Evolutionary conservation across 2,888 invertebrate genomes (phyloP), one percentile per base, ranked within the genome.

Genomic region (Tinea trinotella): DNA sequence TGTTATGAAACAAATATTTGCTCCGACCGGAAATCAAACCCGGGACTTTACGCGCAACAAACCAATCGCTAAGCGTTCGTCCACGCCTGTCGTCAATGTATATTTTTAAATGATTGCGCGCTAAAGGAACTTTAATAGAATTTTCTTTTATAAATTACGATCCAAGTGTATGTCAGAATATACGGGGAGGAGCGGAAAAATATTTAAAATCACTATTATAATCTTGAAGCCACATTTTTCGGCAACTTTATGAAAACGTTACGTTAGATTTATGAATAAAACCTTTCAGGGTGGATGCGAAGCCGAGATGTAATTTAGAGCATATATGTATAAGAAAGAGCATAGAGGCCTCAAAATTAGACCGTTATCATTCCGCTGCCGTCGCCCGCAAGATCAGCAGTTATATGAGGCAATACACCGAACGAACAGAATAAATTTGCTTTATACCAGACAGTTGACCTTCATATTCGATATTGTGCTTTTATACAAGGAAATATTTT

Each of bases 231-330:
- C 66, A 74, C 74, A 76, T 76, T 81, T 76, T 74, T 68, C 68
- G 67, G 66, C 65, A 76, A 79, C 75, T 78, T 82, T 80, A 82
- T 83, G 80, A 82, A 76, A 82, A 79, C 73, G 77, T 76, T 78
- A 64, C 71, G 68, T 68, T 75, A 81, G 83, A 84, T 84, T 83
- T 84, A 84, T 84, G 82, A 83, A 83, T 82, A 80, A 83, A 83
- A 83, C 83, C 82, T 84, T 82, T 82, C 79, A 81, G 73, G 75
- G 76, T 65, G 72, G 77, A 76, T 76, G 74, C 70, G 76, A 67
- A 68, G 66, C 76, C 75, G 72, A 74, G 74, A 73, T 74, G 82
- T 83, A 83, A 84, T 82, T 82, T 82, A 76, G 76, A 69, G 73
- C 74, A 71, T 76, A 70, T 68, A 71, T 71, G 67, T 76, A 70